Evolutionary conservation across 2,113 vertebrate species (phyloP).

Genomic region (Xyrauchen texanus): DNA sequence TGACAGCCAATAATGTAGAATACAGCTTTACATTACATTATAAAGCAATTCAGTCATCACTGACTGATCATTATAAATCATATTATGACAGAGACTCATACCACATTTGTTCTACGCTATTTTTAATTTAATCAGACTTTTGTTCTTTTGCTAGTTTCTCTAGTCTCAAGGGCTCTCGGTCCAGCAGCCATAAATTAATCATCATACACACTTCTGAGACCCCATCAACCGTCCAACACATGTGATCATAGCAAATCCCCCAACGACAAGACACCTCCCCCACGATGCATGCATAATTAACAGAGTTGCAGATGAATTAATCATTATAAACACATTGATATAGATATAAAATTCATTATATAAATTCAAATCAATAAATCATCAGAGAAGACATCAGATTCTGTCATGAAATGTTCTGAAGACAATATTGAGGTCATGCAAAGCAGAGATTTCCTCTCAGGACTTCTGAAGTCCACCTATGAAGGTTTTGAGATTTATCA

Average conservation of each 20-base stretch:
- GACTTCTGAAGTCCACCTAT: slow-evolving; percentile 1
- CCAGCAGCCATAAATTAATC: slow-evolving; percentile 49
- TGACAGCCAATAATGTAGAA: too few relatives aligned
- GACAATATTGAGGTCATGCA: slow-evolving; percentile 19
- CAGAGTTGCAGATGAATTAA: slow-evolving; percentile 48
- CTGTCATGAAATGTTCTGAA: slow-evolving; percentile 37
- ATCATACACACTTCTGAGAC: slow-evolving; percentile 32
- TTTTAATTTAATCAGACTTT: slow-evolving; percentile 14
- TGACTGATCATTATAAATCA: too few relatives aligned
- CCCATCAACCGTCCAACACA: slow-evolving; percentile 31
- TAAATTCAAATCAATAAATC: slow-evolving; percentile 56
- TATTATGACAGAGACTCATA: too few relatives aligned
- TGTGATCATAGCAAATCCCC: slow-evolving; percentile 50
- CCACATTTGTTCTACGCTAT: too few relatives aligned
- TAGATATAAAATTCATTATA: slow-evolving; percentile 55
- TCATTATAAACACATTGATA: slow-evolving; percentile 55
- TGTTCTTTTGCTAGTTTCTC: slow-evolving; percentile 32
- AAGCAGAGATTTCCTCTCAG: slow-evolving; percentile 11
- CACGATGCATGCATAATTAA: slow-evolving; percentile 46
- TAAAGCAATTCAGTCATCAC: too few relatives aligned
- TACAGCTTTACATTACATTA: too few relatives aligned
- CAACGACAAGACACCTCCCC: slow-evolving; percentile 39
- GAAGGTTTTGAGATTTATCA: slow-evolving; percentile 1
- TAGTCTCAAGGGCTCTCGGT: slow-evolving; percentile 38
- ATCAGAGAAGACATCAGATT: slow-evolving; percentile 46